These are phyloP conservation scores for Spisula solida DNA, from an alignment of 2,888 invertebrate species.

Conservation along the genomic window DNA sequence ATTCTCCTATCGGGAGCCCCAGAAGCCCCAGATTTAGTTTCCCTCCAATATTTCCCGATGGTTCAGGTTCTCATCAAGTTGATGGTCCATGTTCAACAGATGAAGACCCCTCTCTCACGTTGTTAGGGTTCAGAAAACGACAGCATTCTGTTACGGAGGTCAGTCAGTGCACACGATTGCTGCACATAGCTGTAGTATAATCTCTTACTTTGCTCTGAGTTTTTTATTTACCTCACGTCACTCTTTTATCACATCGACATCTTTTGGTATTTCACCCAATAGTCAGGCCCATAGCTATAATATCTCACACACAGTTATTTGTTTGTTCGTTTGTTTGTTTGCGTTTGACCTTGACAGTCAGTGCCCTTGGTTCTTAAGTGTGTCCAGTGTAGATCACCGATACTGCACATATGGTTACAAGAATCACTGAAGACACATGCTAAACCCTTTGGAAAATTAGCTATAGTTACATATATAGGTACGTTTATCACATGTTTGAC, in stretches of 20 bases:
- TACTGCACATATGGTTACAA: no score
- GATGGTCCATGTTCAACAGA: conserved; percentile 19
- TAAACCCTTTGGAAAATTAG: no score
- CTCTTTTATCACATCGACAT: neutral
- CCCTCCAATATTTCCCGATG: conserved; percentile 13
- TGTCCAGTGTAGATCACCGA: no score
- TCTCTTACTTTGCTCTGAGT: neutral
- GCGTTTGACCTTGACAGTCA: neutral
- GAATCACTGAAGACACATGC: no score
- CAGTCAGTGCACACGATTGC: conserved; percentile 25
- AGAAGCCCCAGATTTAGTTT: conserved; percentile 15
- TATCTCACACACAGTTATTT: no score
- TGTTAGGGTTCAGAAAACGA: conserved; percentile 56
- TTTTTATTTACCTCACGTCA: neutral
- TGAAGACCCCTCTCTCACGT: conserved; percentile 34
- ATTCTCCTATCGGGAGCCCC: conserved; percentile 25
- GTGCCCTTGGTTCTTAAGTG: no score
- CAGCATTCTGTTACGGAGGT: conserved; percentile 38
- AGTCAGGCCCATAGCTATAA: no score
- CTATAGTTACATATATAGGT: no score
- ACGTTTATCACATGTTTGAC: no score
- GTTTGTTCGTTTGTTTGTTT: neutral
- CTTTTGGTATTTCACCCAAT: no score
- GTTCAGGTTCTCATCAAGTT: conserved; percentile 26
- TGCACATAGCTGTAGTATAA: neutral